Percentiles rank a stretch among this genome's conserved stretches.
phyloP scores from a whole-genome alignment of 1,140 invertebrate genomes.

The Papilio polyxenes region DNA sequence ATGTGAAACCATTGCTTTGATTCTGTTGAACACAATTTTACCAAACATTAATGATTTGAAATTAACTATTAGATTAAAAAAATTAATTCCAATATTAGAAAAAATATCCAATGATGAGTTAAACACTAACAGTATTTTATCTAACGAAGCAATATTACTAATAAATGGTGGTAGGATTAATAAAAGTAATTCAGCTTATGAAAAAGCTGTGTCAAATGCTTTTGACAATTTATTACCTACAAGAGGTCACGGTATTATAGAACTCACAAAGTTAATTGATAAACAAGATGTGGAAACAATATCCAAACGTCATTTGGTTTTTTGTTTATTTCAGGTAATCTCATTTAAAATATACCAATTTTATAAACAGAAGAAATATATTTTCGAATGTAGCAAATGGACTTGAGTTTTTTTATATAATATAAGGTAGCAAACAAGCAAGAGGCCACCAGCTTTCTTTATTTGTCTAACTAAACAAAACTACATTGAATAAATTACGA shows the following conservation, averaged over 20 bases:
- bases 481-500: too few relatives aligned
- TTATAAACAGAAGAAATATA: not conserved
- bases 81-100: slow-evolving; percentile 58
- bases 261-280: slow-evolving; percentile 87
- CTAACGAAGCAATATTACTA: slow-evolving; percentile 64
- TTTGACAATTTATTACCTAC: slow-evolving; percentile 89
- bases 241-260: slow-evolving; percentile 89
- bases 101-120: slow-evolving; percentile 53
- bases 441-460: too few relatives aligned
- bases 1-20: slow-evolving; percentile 77
- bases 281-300: slow-evolving; percentile 83
- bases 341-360: slow-evolving; percentile 32
- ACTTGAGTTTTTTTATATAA: not conserved
- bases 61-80: slow-evolving; percentile 54
- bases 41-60: slow-evolving; percentile 55
- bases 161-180: slow-evolving; percentile 53
- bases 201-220: slow-evolving; percentile 85
- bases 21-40: slow-evolving; percentile 76
- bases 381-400: not conserved
- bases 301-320: slow-evolving; percentile 84
- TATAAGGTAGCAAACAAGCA: too few relatives aligned
- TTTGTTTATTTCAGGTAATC: slow-evolving; percentile 86
- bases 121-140: slow-evolving; percentile 58
- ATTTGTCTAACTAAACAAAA: too few relatives aligned
- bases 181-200: slow-evolving; percentile 78